Percentiles rank a stretch among this genome's conserved stretches.
These are phyloP conservation scores for Bombus sibiricus DNA, from an alignment of 1,140 invertebrate genomes.

Conservation along the genomic window DNA sequence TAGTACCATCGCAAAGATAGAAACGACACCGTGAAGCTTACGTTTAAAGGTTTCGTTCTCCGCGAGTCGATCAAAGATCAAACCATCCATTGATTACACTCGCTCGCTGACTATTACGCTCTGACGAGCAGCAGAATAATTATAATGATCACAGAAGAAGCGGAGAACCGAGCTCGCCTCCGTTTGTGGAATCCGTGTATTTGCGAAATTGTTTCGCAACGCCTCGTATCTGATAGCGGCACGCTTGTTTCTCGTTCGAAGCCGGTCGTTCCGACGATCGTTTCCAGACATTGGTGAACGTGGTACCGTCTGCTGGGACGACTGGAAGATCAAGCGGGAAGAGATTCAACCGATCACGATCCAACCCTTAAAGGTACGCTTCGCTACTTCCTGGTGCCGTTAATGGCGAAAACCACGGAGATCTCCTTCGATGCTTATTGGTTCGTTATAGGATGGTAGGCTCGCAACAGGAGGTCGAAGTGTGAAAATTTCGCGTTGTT, in stretches of 20 bases:
- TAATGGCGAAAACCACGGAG: constrained; percentile 59
- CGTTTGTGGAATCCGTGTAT: constrained; percentile 46
- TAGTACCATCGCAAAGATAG: background rate
- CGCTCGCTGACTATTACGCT: constrained; percentile 47
- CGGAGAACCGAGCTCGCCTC: background rate
- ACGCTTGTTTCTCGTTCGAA: constrained; percentile 17
- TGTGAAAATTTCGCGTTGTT: constrained; percentile 61
- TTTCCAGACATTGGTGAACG: constrained; percentile 28
- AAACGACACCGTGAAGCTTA: constrained; percentile 2
- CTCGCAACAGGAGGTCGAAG: constrained; percentile 35
- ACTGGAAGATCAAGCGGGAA: constrained; percentile 53
- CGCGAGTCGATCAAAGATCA: constrained; percentile 34
- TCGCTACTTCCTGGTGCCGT: constrained; percentile 63
- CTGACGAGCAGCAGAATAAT: constrained; percentile 70
- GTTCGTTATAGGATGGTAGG: constrained; percentile 56
- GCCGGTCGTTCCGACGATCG: constrained; percentile 29
- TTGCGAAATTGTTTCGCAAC: constrained; percentile 67
- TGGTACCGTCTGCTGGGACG: background rate
- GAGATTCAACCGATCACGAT: constrained; percentile 64
- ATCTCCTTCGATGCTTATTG: constrained; percentile 58
- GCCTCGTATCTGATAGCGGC: constrained; percentile 63
- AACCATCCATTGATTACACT: constrained; percentile 35
- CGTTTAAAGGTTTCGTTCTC: constrained; percentile 8
- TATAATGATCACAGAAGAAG: constrained; percentile 61
- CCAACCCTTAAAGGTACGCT: constrained; percentile 59